Conservation (phyloP, 2,888 invertebrate species). For the Labia minor region DNA sequence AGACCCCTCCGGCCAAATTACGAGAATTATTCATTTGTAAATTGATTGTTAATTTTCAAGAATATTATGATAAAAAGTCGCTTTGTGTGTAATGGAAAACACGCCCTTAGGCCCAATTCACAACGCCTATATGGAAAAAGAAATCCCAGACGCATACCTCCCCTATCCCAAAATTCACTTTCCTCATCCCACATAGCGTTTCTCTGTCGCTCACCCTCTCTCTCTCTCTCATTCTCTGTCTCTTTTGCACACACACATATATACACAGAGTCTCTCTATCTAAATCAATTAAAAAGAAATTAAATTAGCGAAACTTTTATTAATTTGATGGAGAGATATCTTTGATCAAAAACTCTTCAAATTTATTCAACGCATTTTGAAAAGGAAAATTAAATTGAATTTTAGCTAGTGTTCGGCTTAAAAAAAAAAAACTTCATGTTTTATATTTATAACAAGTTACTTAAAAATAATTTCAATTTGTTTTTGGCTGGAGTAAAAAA, state of each 20-base stretch:
- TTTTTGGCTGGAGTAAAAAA: not conserved
- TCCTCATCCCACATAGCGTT: too few species aligned
- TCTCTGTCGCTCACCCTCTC: too few species aligned
- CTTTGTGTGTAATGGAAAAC: not conserved
- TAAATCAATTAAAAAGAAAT: slow-evolving; percentile 8
- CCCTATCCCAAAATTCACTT: not conserved
- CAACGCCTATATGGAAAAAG: not conserved
- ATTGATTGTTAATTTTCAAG: slow-evolving; percentile 8
- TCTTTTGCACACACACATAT: too few species aligned
- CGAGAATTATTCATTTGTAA: slow-evolving; percentile 7
- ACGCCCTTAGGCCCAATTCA: not conserved
- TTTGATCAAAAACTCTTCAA: not conserved
- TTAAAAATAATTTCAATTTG: not conserved
- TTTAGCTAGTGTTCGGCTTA: not conserved
- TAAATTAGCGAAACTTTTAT: slow-evolving; percentile 8
- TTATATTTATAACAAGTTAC: not conserved
- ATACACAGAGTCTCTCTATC: not conserved
- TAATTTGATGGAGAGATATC: slow-evolving; percentile 2
- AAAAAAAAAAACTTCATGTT: not conserved
- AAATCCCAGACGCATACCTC: not conserved
- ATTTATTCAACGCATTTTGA: not conserved
- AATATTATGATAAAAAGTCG: slow-evolving; percentile 3
- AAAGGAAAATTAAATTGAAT: not conserved
- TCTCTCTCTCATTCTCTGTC: too few species aligned
- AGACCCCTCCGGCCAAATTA: not conserved